Evolutionary conservation across 1,140 invertebrate species (phyloP).

Genomic region (Pseudomyrmex flavicornis): DNA sequence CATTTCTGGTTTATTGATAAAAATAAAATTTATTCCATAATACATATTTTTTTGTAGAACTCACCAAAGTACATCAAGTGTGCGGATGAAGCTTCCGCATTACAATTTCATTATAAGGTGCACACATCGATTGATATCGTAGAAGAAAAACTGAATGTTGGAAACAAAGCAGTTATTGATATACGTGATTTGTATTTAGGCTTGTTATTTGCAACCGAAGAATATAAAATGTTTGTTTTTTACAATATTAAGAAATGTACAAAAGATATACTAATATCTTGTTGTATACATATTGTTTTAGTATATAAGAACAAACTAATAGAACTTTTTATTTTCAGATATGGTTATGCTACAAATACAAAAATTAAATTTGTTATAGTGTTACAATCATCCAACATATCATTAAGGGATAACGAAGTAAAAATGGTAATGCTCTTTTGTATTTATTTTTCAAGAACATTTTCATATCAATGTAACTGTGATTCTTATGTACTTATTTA

Average conservation of each 20-base stretch:
- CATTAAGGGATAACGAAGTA: slow-evolving; percentile 97
- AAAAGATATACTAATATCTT: too few relatives aligned
- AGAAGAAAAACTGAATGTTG: slow-evolving; percentile 93
- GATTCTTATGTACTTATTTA: slow-evolving; percentile 71
- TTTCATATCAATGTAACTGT: background rate
- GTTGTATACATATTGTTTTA: too few relatives aligned
- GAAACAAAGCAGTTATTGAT: slow-evolving; percentile 88
- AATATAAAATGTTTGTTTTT: slow-evolving; percentile 95
- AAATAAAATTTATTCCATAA: slow-evolving; percentile 2
- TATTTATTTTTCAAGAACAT: background rate
- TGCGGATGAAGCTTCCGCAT: slow-evolving; percentile 89
- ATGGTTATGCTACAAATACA: slow-evolving; percentile 99
- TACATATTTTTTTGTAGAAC: slow-evolving; percentile 88
- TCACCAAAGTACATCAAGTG: slow-evolving; percentile 95
- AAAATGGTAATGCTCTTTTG: slow-evolving; percentile 89
- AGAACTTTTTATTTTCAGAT: slow-evolving; percentile 87
- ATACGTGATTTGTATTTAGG: slow-evolving; percentile 96
- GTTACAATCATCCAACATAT: slow-evolving; percentile 95
- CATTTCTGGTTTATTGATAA: background rate
- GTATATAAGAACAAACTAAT: too few relatives aligned
- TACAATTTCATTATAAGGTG: slow-evolving; percentile 96
- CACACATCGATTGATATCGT: slow-evolving; percentile 97
- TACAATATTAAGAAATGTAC: background rate
- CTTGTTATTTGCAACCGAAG: slow-evolving; percentile 96
- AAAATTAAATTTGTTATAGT: slow-evolving; percentile 98